Conservation (phyloP, 2,888 invertebrate genomes). For the Phoenoteleia sp. region DNA sequence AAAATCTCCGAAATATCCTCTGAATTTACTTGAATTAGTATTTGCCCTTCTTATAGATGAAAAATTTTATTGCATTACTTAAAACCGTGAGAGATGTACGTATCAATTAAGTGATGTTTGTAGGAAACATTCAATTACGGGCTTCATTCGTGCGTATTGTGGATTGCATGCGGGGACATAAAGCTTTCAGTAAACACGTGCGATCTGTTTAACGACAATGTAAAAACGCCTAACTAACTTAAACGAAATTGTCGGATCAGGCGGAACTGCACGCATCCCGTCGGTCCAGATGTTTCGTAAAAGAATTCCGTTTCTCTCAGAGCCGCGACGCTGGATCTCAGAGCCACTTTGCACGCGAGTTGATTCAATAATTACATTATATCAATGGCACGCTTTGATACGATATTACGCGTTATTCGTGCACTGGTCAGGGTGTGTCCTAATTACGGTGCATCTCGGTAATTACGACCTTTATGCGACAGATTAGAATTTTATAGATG, state of each 20-base stretch:
- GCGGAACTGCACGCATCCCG: conserved; percentile 85
- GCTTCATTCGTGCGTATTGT: conserved; percentile 44
- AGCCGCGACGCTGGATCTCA: conserved; percentile 12
- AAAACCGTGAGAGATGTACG: conserved; percentile 50
- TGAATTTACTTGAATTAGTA: too few relatives aligned
- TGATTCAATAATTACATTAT: conserved; percentile 63
- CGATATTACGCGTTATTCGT: conserved; percentile 24
- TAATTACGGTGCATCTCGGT: conserved; percentile 50
- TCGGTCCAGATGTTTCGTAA: conserved; percentile 83
- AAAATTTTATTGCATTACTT: conserved; percentile 48
- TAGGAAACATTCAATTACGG: conserved; percentile 70
- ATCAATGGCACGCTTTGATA: conserved; percentile 56
- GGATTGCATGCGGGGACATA: conserved; percentile 65
- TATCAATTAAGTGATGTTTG: conserved; percentile 70
- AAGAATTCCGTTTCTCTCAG: conserved; percentile 40
- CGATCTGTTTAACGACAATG: conserved; percentile 81
- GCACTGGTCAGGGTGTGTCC: conserved; percentile 36
- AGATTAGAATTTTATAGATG: conserved; percentile 47
- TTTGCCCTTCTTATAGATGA: background rate
- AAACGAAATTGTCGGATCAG: conserved; percentile 85
- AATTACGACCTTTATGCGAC: conserved; percentile 41
- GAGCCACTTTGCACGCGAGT: conserved; percentile 39
- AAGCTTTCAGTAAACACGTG: conserved; percentile 77
- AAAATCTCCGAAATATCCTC: too few relatives aligned
- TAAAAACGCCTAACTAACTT: conserved; percentile 84